A percentile compares a stretch with the other conserved stretches of the same genome.
phyloP scores from a whole-genome alignment of 2,113 vertebrate genomes.

The Lathamus discolor region DNA sequence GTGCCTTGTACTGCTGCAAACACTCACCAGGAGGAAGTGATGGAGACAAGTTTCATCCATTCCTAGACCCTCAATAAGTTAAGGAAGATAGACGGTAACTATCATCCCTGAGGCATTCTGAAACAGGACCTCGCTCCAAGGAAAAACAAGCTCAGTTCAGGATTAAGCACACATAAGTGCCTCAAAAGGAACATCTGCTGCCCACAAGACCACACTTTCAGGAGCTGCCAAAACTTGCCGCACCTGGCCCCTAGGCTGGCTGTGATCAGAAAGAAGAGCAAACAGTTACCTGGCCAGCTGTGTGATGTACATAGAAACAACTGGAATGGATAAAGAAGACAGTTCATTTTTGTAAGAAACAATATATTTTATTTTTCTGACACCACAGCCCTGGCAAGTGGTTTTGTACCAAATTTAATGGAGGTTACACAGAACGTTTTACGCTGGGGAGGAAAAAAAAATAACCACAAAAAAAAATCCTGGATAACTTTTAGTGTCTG shows the following conservation, averaged over 20 bases:
- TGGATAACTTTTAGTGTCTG: conserved; percentile 83
- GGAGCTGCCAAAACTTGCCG: not conserved
- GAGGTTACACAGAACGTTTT: conserved; percentile 99
- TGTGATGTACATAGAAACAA: not conserved
- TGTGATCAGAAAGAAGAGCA: not conserved
- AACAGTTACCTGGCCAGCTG: not conserved
- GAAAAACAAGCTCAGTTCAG: not conserved
- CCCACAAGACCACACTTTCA: not conserved
- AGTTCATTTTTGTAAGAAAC: conserved; percentile 88
- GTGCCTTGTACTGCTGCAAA: not conserved
- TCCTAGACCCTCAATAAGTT: not conserved
- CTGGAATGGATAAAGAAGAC: conserved; percentile 43
- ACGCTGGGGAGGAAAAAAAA: conserved; percentile 90
- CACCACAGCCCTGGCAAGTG: conserved; percentile 96
- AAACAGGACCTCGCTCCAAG: not conserved
- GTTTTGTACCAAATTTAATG: conserved; percentile 99
- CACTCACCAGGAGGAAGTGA: not conserved
- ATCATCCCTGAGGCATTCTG: not conserved
- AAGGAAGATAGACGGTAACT: not conserved
- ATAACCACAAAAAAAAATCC: conserved; percentile 79
- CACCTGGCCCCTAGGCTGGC: not conserved
- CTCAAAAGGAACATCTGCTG: not conserved
- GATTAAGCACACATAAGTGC: not conserved
- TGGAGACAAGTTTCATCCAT: not conserved
- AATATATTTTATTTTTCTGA: conserved; percentile 99